Percentiles rank a stretch among this genome's conserved stretches.
These are phyloP conservation scores for Epistrophe grossulariae DNA, from an alignment of 2,888 invertebrate genomes.

Conservation along the genomic window DNA sequence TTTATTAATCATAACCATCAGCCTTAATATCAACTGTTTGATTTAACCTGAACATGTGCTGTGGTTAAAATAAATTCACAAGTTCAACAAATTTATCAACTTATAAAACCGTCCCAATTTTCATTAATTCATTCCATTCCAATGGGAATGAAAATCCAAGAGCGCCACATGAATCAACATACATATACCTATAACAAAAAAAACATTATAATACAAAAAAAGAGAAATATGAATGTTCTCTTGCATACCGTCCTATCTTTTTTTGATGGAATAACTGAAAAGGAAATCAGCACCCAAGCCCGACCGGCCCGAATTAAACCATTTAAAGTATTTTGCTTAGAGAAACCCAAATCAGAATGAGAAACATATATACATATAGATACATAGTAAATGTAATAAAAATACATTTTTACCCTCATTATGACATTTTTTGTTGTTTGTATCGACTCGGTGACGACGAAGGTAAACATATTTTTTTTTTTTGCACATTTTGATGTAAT, in stretches of 20 bases:
- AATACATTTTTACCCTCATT: constrained; percentile 44
- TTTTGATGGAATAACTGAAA: constrained; percentile 45
- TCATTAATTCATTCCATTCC: constrained; percentile 22
- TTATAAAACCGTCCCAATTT: constrained; percentile 8
- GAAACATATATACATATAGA: neutral
- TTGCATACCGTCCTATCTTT: constrained; percentile 23
- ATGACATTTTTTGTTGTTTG: constrained; percentile 29
- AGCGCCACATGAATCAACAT: constrained; percentile 30
- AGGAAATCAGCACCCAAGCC: constrained; percentile 43
- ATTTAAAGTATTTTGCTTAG: constrained; percentile 47
- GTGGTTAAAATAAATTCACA: too few species aligned
- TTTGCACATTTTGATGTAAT: constrained; percentile 63
- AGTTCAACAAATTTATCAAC: too few species aligned
- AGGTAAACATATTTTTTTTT: constrained; percentile 25
- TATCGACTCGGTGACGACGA: constrained; percentile 29
- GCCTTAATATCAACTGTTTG: neutral
- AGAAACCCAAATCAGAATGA: constrained; percentile 42
- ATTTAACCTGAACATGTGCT: neutral
- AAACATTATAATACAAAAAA: constrained; percentile 28
- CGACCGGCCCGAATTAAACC: neutral
- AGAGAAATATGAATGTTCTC: constrained; percentile 53
- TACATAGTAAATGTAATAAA: neutral
- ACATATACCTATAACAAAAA: constrained; percentile 1
- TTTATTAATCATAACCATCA: too few species aligned
- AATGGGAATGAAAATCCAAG: constrained; percentile 32